Percentiles rank a stretch among this genome's conserved stretches.
Conservation (phyloP, 2,113 vertebrate genomes). For the Sitta europaea region DNA sequence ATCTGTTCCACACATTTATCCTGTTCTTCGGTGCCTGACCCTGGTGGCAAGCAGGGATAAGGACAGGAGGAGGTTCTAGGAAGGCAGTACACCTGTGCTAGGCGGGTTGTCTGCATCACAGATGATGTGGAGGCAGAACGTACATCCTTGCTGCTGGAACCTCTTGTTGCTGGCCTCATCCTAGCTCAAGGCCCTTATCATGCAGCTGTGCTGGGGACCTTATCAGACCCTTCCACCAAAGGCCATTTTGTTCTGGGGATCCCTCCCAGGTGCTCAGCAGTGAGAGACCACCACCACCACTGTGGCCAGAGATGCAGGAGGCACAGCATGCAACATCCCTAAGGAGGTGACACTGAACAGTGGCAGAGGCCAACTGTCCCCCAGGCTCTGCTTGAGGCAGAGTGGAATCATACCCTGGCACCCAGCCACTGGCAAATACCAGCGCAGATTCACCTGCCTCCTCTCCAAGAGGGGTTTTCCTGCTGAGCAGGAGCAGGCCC, state of each 20-base stretch:
- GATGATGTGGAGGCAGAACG: fast-evolving
- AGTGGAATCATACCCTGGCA: neutral
- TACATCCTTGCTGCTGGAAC: neutral
- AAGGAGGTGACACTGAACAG: neutral
- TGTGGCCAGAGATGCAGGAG: neutral
- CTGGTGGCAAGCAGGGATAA: neutral
- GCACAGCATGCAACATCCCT: neutral
- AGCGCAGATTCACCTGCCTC: neutral
- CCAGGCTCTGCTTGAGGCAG: neutral
- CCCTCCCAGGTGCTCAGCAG: neutral
- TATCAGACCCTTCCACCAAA: neutral
- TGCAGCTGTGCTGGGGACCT: fast-evolving
- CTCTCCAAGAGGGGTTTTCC: neutral
- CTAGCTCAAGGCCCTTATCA: neutral
- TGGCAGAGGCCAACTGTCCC: neutral
- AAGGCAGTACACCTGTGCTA: neutral
- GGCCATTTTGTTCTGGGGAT: neutral
- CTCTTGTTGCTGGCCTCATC: neutral
- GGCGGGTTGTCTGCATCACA: neutral
- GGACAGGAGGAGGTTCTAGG: neutral
- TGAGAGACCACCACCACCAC: neutral
- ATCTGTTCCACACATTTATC: neutral
- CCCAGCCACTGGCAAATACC: fast-evolving
- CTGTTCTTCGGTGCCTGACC: neutral
- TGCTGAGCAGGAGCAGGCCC: neutral